Evolutionary conservation across 2,113 vertebrate species (phyloP).

Genomic region (Melanocharis versteri): DNA sequence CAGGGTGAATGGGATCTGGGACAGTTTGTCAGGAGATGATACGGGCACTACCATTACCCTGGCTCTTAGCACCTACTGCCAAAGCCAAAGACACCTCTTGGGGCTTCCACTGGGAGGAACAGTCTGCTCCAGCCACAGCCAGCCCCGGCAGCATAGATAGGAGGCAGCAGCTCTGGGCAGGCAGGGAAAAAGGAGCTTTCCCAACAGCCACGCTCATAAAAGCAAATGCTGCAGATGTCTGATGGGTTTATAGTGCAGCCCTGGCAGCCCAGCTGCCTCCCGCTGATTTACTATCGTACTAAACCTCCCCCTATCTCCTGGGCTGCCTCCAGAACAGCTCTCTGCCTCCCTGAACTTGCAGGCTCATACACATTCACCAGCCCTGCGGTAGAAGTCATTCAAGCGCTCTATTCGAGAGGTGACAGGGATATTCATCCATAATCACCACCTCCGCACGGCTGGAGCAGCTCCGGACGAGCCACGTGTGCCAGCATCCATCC

Average conservation of each 20-base stretch:
- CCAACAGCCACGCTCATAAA: not conserved
- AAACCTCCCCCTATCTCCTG: not conserved
- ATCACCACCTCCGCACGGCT: not conserved
- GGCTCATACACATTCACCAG: not conserved
- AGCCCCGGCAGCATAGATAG: accelerated
- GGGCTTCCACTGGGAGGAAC: not conserved
- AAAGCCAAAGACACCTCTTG: not conserved
- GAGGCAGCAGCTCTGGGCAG: not conserved
- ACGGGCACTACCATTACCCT: accelerated
- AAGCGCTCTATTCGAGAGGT: not conserved
- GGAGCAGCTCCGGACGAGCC: not conserved
- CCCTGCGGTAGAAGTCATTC: not conserved
- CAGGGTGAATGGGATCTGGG: accelerated
- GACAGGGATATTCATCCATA: not conserved
- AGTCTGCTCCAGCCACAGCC: not conserved
- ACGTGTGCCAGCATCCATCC: not conserved
- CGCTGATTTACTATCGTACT: not conserved
- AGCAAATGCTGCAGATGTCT: not conserved
- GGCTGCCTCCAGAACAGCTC: not conserved
- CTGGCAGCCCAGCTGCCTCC: not conserved
- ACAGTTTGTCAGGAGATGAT: not conserved
- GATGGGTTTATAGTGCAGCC: not conserved
- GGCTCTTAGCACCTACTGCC: not conserved
- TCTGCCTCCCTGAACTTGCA: not conserved
- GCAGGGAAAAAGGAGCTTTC: not conserved